Conservation (phyloP, 2,888 invertebrate species). For the Empis livida region DNA sequence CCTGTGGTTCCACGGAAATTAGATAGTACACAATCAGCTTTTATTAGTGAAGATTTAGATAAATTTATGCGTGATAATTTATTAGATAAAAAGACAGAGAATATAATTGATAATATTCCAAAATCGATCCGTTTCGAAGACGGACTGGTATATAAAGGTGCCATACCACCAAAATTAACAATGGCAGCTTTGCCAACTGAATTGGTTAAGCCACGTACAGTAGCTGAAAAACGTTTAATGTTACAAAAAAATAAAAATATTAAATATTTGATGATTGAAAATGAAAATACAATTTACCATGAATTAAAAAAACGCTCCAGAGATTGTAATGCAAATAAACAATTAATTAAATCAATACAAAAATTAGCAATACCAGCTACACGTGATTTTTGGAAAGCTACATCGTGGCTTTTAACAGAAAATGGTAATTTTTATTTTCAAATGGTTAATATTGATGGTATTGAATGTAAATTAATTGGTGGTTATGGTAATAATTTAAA, state of each 20-base stretch:
- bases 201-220: conserved; percentile 37
- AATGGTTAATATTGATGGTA: conserved; percentile 23
- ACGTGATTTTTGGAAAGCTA: conserved; percentile 31
- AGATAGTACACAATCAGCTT: conserved; percentile 28
- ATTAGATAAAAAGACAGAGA: conserved; percentile 9
- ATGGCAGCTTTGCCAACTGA: conserved; percentile 30
- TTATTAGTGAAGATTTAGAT: conserved; percentile 39
- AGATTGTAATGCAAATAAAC: conserved; percentile 23
- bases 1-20: conserved; percentile 24
- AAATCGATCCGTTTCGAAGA: conserved; percentile 19
- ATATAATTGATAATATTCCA: conserved; percentile 5
- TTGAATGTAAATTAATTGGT: conserved; percentile 24
- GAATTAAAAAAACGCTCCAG: conserved; percentile 29
- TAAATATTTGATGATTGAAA: conserved; percentile 34
- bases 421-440: conserved; percentile 31
- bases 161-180: conserved; percentile 26
- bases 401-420: conserved; percentile 29
- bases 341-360: conserved; percentile 24
- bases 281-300: conserved; percentile 30
- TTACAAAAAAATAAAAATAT: conserved; percentile 29
- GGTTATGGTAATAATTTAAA: conserved; percentile 26
- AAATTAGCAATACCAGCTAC: conserved; percentile 27
- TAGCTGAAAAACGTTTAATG: conserved; percentile 40
- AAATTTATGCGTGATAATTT: conserved; percentile 36
- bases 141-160: conserved; percentile 26